A percentile compares a stretch with the other conserved stretches of the same genome.
Evolutionary conservation across 2,888 invertebrate species (phyloP).

Genomic region (Cataglyphis rosenhaueri): DNA sequence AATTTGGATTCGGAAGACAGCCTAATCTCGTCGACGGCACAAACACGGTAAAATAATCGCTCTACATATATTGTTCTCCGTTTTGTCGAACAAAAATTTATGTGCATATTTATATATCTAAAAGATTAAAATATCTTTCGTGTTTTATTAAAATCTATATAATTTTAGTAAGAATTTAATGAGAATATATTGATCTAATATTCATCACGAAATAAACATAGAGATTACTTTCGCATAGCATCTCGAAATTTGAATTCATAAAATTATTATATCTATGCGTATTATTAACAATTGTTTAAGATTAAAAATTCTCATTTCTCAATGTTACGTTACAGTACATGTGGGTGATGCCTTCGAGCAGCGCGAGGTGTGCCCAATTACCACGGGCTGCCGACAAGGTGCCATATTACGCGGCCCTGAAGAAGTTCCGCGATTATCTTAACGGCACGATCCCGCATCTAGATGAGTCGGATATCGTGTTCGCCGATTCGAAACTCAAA

Average conservation of each 20-base stretch:
- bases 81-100: background rate
- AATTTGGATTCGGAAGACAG: slow-evolving; percentile 98
- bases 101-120: background rate
- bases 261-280: background rate
- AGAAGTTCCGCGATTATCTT: slow-evolving; percentile 97
- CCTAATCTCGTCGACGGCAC: slow-evolving; percentile 97
- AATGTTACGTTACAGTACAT: slow-evolving; percentile 90
- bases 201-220: background rate
- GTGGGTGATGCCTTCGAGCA: slow-evolving; percentile 99
- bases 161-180: background rate
- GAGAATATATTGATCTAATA: background rate
- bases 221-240: background rate
- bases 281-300: background rate
- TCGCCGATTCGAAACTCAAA: slow-evolving; percentile 90
- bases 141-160: background rate
- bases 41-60: slow-evolving; percentile 91
- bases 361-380: slow-evolving; percentile 98
- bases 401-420: slow-evolving; percentile 98
- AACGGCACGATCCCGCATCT: slow-evolving; percentile 94
- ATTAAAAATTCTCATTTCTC: background rate
- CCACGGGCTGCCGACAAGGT: slow-evolving; percentile 99
- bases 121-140: background rate
- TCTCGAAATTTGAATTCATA: background rate
- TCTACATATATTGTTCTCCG: background rate
- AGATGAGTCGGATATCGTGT: slow-evolving; percentile 95